Conservation (phyloP, 2,797 vertebrate genomes). For the Paedocypris micromegethes region DNA sequence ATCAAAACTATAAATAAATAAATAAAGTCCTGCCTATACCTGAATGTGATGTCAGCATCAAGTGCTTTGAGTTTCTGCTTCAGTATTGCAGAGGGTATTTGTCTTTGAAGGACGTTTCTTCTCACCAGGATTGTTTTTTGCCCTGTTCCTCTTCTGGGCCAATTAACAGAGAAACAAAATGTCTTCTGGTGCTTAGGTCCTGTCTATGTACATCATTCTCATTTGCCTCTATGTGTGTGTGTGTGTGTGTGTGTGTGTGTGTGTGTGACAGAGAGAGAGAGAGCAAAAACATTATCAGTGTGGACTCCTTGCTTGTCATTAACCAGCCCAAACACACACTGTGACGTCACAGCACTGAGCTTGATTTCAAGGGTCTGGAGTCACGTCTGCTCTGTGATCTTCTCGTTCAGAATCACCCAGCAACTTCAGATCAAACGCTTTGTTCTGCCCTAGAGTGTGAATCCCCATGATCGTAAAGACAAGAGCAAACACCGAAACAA, state of each 20-base stretch:
- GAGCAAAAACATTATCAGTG: constrained; percentile 22
- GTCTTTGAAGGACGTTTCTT: constrained; percentile 50
- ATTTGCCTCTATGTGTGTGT: constrained; percentile 39
- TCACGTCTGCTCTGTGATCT: constrained; percentile 30
- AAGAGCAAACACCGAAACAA: constrained; percentile 7
- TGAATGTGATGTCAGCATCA: neutral
- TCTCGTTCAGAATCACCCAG: constrained; percentile 25
- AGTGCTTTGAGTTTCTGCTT: constrained; percentile 15
- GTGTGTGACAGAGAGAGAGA: neutral
- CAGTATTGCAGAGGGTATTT: constrained; percentile 25
- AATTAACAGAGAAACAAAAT: constrained; percentile 63
- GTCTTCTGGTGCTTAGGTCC: constrained; percentile 49
- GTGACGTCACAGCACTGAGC: constrained; percentile 27
- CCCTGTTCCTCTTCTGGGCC: constrained; percentile 61
- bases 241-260: constrained; percentile 33
- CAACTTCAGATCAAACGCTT: constrained; percentile 23
- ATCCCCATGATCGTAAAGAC: constrained; percentile 1
- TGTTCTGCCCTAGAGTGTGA: constrained; percentile 11
- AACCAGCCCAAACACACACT: constrained; percentile 15
- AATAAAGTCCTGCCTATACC: too few relatives aligned
- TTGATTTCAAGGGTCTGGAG: constrained; percentile 27
- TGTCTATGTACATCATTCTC: constrained; percentile 60
- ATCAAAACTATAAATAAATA: neutral
- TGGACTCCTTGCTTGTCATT: constrained; percentile 55
- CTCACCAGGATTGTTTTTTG: constrained; percentile 60